Evolutionary conservation across 2,113 vertebrate species (phyloP).

Genomic region (Himantopus leucocephalus): DNA sequence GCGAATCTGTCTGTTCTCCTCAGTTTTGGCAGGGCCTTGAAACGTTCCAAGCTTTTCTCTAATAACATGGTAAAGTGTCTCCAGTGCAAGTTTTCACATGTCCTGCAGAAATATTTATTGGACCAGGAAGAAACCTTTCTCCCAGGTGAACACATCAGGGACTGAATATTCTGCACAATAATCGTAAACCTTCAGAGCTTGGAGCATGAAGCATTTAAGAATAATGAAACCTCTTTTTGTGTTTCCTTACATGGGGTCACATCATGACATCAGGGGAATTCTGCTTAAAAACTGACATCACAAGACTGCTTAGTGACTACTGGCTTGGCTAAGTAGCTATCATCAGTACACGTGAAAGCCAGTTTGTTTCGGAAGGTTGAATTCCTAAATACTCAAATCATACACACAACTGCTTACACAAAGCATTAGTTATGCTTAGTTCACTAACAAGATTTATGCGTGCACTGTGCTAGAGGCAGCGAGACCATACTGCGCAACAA

Average conservation of each 20-base stretch:
- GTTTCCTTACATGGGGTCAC: neutral
- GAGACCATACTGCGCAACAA: neutral
- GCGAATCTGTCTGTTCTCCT: neutral
- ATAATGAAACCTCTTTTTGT: neutral
- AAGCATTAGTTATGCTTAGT: constrained; percentile 22
- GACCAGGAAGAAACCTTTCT: neutral
- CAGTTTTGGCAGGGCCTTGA: constrained; percentile 18
- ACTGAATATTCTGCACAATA: neutral
- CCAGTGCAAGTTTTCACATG: neutral
- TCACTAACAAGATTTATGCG: neutral
- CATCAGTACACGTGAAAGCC: accelerated
- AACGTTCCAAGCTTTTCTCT: neutral
- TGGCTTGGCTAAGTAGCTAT: neutral
- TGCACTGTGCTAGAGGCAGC: neutral
- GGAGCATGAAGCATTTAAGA: neutral
- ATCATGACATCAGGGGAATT: neutral
- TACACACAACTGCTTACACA: neutral
- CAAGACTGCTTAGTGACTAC: neutral
- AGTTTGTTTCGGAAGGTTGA: neutral
- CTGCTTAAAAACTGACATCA: neutral
- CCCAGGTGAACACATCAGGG: neutral
- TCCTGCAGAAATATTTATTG: neutral
- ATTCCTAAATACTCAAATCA: constrained; percentile 7
- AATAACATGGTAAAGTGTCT: neutral
- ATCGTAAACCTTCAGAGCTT: neutral